Evolutionary conservation across 2,797 vertebrate species (phyloP).

Genomic region (Gila robusta): DNA sequence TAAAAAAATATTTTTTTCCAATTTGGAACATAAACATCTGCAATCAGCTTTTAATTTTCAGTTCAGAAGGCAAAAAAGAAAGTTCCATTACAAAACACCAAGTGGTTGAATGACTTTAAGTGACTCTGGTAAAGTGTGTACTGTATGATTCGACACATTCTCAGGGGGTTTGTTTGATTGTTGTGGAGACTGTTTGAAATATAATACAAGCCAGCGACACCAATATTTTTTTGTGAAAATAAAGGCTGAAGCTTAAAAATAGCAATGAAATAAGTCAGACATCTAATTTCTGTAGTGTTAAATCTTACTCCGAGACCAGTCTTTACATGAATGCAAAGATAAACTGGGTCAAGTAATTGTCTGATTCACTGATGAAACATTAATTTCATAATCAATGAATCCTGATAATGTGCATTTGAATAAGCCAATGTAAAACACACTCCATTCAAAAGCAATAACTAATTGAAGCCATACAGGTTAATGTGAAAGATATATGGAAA

Average conservation of each 20-base stretch:
- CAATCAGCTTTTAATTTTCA: not conserved
- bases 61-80: constrained; percentile 7
- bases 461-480: not conserved
- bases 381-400: not conserved
- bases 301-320: not conserved
- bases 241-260: not conserved
- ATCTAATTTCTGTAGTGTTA: not conserved
- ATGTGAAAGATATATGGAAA: not conserved
- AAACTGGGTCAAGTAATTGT: not conserved
- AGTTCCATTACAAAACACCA: constrained; percentile 1
- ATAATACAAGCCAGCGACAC: too few relatives aligned
- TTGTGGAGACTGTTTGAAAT: too few relatives aligned
- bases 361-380: not conserved
- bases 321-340: not conserved
- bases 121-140: not conserved
- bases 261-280: not conserved
- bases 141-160: not conserved
- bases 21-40: not conserved
- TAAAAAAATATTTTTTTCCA: not conserved
- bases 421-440: not conserved
- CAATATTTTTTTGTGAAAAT: not conserved
- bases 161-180: not conserved
- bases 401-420: not conserved
- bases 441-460: constrained; percentile 5
- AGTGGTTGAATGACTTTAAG: constrained; percentile 2